Conservation (phyloP, 1,140 invertebrate genomes). For the Sarcophaga bullata region DNA sequence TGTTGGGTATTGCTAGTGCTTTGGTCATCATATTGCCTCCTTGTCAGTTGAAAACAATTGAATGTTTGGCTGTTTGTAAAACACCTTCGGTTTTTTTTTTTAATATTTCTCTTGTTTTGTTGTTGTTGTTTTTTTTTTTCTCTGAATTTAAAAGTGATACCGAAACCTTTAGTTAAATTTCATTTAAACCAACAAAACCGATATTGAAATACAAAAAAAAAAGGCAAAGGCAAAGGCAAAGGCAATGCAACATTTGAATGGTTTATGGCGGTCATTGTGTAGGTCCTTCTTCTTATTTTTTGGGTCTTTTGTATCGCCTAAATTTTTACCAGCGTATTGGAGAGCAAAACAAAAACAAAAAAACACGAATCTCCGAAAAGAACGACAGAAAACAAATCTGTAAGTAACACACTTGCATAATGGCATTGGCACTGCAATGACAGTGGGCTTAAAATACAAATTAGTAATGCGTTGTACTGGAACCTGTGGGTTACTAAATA, state of each 20-base stretch:
- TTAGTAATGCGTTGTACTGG: too few relatives aligned
- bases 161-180: conserved; percentile 15
- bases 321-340: not conserved
- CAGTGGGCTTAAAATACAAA: too few relatives aligned
- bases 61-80: conserved; percentile 38
- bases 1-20: not conserved
- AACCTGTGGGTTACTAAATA: too few relatives aligned
- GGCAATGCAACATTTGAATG: not conserved
- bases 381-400: not conserved
- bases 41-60: conserved; percentile 33
- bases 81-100: conserved; percentile 29
- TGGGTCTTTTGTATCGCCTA: not conserved
- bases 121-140: too few relatives aligned
- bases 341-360: not conserved
- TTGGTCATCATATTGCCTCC: conserved; percentile 18
- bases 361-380: not conserved
- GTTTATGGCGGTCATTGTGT: conserved; percentile 26
- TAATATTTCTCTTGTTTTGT: not conserved
- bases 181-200: not conserved
- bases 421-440: not conserved
- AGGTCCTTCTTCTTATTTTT: not conserved
- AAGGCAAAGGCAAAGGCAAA: not conserved
- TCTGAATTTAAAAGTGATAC: not conserved
- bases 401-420: not conserved
- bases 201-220: not conserved